Evolutionary conservation across 2,888 invertebrate species (phyloP).

Genomic region (Cephus runcator): DNA sequence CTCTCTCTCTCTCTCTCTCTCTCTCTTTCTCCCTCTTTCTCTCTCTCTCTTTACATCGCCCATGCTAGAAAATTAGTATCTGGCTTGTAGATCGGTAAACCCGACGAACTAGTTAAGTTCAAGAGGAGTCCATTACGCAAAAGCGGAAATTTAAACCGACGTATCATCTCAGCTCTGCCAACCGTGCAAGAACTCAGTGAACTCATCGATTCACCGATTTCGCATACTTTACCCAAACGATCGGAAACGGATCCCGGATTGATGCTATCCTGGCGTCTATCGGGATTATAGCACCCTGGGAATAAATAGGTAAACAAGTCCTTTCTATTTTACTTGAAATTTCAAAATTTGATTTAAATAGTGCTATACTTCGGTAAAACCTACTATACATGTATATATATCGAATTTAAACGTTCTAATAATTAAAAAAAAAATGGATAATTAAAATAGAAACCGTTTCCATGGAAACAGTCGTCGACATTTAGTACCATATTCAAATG

Average conservation of each 20-base stretch:
- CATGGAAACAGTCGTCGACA: not conserved
- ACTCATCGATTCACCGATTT: not conserved
- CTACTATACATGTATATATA: not conserved
- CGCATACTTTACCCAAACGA: not conserved
- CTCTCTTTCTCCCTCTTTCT: not conserved
- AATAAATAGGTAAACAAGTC: not conserved
- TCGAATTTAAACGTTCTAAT: not conserved
- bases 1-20: not conserved
- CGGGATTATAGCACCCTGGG: not conserved
- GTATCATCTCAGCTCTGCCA: not conserved
- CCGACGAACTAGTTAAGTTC: not conserved
- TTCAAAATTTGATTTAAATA: not conserved
- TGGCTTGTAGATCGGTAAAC: not conserved
- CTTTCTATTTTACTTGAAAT: not conserved
- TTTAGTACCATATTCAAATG: not conserved
- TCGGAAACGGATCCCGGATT: not conserved
- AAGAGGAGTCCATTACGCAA: not conserved
- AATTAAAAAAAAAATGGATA: not conserved
- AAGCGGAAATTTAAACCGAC: not conserved
- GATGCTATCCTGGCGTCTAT: not conserved
- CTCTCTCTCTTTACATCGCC: conserved; percentile 2
- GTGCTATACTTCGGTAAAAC: not conserved
- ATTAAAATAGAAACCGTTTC: not conserved
- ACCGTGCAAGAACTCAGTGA: not conserved
- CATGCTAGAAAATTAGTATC: not conserved